A percentile compares a stretch with the other conserved stretches of the same genome.
Evolutionary conservation across 2,888 invertebrate species (phyloP).

Genomic region (Drosophila algonquin): DNA sequence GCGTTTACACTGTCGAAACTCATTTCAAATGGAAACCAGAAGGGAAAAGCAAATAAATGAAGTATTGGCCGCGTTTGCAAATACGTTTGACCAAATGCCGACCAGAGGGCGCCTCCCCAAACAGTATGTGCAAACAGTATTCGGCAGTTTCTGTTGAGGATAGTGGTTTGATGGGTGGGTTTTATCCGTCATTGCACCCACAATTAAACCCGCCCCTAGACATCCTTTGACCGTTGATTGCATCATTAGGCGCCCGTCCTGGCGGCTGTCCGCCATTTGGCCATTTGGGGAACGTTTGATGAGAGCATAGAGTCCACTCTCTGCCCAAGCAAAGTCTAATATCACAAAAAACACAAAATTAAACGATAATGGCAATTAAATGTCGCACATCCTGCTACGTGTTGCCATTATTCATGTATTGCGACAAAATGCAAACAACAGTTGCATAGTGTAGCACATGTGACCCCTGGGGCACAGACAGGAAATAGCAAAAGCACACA

Average conservation of each 20-base stretch:
- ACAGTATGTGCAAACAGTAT: conserved; percentile 4
- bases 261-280: background rate
- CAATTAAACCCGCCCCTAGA: conserved; percentile 41
- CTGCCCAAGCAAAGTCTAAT: background rate
- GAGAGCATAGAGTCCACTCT: background rate
- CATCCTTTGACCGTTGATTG: conserved; percentile 34
- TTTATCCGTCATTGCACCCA: conserved; percentile 15
- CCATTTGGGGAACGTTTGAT: background rate
- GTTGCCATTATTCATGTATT: conserved; percentile 30
- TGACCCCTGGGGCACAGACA: conserved; percentile 4
- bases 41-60: background rate
- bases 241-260: conserved; percentile 44
- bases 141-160: background rate
- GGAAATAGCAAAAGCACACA: conserved; percentile 24
- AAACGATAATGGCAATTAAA: conserved; percentile 48
- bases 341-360: conserved; percentile 14
- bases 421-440: background rate
- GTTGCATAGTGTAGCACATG: background rate
- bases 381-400: conserved; percentile 4
- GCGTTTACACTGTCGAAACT: conserved; percentile 12
- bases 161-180: background rate
- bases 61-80: conserved; percentile 15
- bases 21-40: conserved; percentile 4
- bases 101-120: conserved; percentile 25
- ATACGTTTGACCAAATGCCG: conserved; percentile 3